Base-by-base conservation (phyloP, 2,797 vertebrate genomes). In the Ateles fusciceps region DNA sequence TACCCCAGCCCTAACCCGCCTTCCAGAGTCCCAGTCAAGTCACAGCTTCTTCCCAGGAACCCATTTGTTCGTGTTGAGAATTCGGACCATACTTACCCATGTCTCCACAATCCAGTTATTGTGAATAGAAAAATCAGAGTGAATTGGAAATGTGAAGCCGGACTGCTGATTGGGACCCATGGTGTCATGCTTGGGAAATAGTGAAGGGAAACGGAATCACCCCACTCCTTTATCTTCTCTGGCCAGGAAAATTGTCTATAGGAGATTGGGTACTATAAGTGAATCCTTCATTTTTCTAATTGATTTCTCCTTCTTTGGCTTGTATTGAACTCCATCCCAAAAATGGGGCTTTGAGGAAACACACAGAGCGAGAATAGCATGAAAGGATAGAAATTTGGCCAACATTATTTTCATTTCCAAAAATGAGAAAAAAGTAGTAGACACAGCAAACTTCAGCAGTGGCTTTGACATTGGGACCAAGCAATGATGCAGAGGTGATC, bases 151-250 rank as follows among this genome's bases (percentile, higher is more conserved):
- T 21, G 4, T 0, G 3, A 81, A 36, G 36, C 30, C 5, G 2
- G 33, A 39, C 80, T 46, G 33, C 4, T 0, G 4, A 24, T 8
- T 10, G 6, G 2, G 8, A 12, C 21, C 36, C 1, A 12, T 48
- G 21, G 30, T 5, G 2, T 3, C 6, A 57, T 3, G 7, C 15
- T 39, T 28, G 55, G 48, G 81, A 89, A 46, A n/a, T 0, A 5
- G 17, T 0, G 0, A 68, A n/a, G 24, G 7, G 30, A 14, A 2
- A 1, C 17, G 12, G 9, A 22, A 14, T 33, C 6, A 0, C 11
- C 57, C 39, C 17, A 21, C 5, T 59, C 12, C 13, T 68, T 85
- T 36, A 19, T 72, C n/a, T 68, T 86, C 22, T 1, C 46, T 33
- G 13, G 42, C 7, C n/a, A 85, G 22, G 33, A 46, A 85, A 75